phyloP scores from a whole-genome alignment of 2,113 vertebrate species.

The Nibea coibor region DNA sequence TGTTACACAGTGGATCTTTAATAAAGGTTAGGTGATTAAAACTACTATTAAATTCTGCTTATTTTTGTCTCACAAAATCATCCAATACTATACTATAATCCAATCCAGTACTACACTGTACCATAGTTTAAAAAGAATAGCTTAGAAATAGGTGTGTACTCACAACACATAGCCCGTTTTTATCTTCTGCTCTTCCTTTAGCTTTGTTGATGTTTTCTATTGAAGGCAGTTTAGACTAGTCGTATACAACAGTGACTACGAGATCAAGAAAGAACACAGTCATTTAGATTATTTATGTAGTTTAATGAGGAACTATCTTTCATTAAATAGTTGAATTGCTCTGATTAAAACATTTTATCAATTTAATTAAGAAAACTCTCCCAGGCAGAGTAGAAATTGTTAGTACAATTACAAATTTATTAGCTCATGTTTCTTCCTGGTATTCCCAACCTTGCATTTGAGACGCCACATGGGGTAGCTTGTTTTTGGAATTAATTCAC shows the following conservation, averaged over 20 bases:
- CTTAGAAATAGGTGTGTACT: not conserved
- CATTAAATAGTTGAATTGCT: slow-evolving; percentile 15
- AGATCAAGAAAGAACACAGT: slow-evolving; percentile 16
- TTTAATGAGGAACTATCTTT: slow-evolving; percentile 29
- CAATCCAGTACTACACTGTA: not conserved
- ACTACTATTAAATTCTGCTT: not conserved
- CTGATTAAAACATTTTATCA: slow-evolving; percentile 42
- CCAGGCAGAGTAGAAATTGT: slow-evolving; percentile 4
- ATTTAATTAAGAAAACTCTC: slow-evolving; percentile 19
- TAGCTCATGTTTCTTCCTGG: slow-evolving; percentile 29
- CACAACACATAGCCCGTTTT: not conserved
- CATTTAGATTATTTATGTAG: slow-evolving; percentile 8
- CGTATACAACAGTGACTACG: not conserved
- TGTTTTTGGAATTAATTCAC: slow-evolving; percentile 1
- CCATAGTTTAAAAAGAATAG: not conserved
- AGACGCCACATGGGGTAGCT: not conserved
- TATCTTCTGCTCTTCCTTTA: not conserved
- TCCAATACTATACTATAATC: not conserved
- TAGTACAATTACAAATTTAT: slow-evolving; percentile 29
- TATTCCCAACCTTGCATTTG: not conserved
- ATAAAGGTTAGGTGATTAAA: not conserved
- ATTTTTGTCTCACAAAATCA: not conserved
- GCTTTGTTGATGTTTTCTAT: not conserved
- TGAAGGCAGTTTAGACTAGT: not conserved
- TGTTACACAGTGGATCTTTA: not conserved